These are phyloP conservation scores for Hoplostethus mediterraneus DNA, from an alignment of 2,797 vertebrate genomes.

Conservation along the genomic window DNA sequence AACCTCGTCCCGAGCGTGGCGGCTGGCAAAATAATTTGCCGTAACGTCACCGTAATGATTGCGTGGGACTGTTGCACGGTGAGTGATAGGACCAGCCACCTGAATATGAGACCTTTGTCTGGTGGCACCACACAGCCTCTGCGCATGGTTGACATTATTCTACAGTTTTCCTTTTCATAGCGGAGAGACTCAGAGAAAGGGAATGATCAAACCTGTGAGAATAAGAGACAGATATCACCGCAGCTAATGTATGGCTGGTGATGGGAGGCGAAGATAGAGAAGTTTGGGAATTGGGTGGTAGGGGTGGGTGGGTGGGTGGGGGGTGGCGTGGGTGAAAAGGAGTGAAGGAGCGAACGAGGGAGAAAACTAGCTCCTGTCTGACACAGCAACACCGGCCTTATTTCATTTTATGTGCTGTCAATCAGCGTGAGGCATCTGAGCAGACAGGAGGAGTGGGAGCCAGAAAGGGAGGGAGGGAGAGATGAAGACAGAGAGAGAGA, in stretches of 20 bases:
- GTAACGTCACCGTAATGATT: conserved; percentile 78
- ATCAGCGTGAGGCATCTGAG: conserved; percentile 73
- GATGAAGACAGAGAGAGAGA: conserved; percentile 32
- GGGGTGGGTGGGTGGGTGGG: conserved; percentile 17
- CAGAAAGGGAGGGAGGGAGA: conserved; percentile 14
- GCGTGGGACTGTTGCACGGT: conserved; percentile 64
- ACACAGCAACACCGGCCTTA: conserved; percentile 70
- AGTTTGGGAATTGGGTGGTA: conserved; percentile 25
- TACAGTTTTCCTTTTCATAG: conserved; percentile 45
- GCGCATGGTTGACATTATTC: conserved; percentile 44
- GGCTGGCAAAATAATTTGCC: conserved; percentile 81
- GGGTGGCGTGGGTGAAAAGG: conserved; percentile 53
- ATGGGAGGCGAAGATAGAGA: conserved; percentile 30
- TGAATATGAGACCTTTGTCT: conserved; percentile 67
- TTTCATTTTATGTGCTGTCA: conserved; percentile 82
- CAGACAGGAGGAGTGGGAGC: conserved; percentile 58
- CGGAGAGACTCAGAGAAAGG: conserved; percentile 47
- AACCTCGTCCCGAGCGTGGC: conserved; percentile 70
- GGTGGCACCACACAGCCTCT: conserved; percentile 27
- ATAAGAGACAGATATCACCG: conserved; percentile 66
- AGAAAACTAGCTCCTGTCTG: conserved; percentile 70
- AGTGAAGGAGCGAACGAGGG: conserved; percentile 66
- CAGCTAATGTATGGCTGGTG: conserved; percentile 53
- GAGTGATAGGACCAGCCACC: conserved; percentile 68
- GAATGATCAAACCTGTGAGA: conserved; percentile 52